Percentiles rank a stretch among this genome's conserved stretches.
Evolutionary conservation across 1,140 invertebrate genomes (phyloP).

Genomic region (Drosophila serrata): DNA sequence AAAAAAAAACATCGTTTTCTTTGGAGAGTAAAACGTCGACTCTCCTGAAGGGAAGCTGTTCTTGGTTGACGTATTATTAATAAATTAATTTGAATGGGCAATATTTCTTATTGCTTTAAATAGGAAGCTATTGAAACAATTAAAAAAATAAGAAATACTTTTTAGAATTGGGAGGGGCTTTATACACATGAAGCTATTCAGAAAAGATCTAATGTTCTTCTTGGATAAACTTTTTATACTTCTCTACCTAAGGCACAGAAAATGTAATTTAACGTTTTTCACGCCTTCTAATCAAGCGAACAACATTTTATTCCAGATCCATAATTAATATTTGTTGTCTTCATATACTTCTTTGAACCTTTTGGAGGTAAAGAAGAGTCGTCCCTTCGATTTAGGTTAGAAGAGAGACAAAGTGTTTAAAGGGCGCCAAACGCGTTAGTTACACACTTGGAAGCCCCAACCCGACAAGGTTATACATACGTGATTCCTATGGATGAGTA

Average conservation of each 20-base stretch:
- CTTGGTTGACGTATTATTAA: constrained; percentile 9
- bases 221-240: neutral
- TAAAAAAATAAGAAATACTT: neutral
- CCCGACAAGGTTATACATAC: constrained; percentile 54
- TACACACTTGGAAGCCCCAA: constrained; percentile 49
- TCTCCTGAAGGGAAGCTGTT: neutral
- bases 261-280: constrained; percentile 14
- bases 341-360: constrained; percentile 13
- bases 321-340: constrained; percentile 25
- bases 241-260: neutral
- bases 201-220: too few species aligned
- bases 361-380: neutral
- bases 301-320: constrained; percentile 9
- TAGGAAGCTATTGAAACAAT: neutral
- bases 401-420: constrained; percentile 38
- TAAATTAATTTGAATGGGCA: neutral
- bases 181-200: too few species aligned
- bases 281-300: constrained; percentile 11
- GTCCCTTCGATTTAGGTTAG: constrained; percentile 19
- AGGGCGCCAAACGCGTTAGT: constrained; percentile 70
- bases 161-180: neutral
- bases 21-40: neutral
- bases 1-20: constrained; percentile 16
- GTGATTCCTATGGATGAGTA: constrained; percentile 53
- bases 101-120: neutral